phyloP scores from a whole-genome alignment of 1,140 invertebrate genomes.

The Lordiphosa stackelbergi region DNA sequence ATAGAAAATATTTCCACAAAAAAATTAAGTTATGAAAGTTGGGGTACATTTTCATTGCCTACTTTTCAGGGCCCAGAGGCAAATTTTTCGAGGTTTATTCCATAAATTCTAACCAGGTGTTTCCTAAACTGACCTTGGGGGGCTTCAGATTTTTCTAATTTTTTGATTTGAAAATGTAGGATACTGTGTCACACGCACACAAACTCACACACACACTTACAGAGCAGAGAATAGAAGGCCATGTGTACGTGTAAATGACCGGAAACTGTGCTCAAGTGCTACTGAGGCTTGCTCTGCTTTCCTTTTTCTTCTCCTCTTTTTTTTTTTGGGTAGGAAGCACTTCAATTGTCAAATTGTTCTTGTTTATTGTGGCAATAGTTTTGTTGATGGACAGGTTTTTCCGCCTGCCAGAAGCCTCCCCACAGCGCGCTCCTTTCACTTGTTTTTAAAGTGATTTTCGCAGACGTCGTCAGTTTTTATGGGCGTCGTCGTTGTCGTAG shows the following conservation, averaged over 20 bases:
- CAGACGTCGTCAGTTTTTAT: constrained; percentile 68
- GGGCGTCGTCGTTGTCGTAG: constrained; percentile 49
- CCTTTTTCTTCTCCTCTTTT: constrained; percentile 1
- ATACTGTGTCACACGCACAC: constrained; percentile 54
- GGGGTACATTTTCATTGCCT: constrained; percentile 58
- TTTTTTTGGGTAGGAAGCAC: constrained; percentile 44
- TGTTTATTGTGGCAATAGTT: constrained; percentile 75
- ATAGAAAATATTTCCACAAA: constrained; percentile 38
- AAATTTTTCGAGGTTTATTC: constrained; percentile 4
- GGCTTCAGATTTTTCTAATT: not conserved
- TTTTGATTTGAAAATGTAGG: constrained; percentile 53
- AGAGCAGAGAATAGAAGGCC: constrained; percentile 20
- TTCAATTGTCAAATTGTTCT: constrained; percentile 75
- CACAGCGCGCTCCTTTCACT: constrained; percentile 52
- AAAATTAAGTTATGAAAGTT: constrained; percentile 54
- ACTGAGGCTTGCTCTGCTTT: constrained; percentile 25
- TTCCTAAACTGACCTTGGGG: constrained; percentile 17
- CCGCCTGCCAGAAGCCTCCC: constrained; percentile 4
- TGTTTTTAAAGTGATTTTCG: constrained; percentile 68
- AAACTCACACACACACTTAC: constrained; percentile 14
- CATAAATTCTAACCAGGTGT: constrained; percentile 31
- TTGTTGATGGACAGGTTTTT: constrained; percentile 69
- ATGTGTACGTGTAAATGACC: constrained; percentile 72
- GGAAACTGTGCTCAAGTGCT: constrained; percentile 73
- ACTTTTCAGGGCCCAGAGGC: constrained; percentile 49